These are phyloP conservation scores for Aporrectodea caliginosa DNA, from an alignment of 1,140 invertebrate species.

Conservation along the genomic window DNA sequence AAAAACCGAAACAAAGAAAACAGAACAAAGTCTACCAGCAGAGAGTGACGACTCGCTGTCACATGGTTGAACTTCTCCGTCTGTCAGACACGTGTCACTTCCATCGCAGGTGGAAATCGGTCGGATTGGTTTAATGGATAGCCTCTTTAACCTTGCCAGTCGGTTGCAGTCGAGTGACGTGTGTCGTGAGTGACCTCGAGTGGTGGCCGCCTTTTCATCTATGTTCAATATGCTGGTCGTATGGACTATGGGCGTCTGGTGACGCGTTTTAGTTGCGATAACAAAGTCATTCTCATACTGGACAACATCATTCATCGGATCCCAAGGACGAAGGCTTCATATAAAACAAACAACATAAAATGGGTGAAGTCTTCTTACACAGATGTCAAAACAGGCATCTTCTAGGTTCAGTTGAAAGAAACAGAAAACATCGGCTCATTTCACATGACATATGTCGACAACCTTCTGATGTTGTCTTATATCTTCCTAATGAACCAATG, in stretches of 20 bases:
- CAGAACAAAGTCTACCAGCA: constrained; percentile 10
- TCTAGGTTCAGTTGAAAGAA: no score
- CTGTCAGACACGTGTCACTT: background rate
- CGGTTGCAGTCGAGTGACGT: constrained; percentile 14
- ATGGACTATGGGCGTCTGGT: constrained; percentile 65
- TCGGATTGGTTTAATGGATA: constrained; percentile 10
- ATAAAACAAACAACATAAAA: no score
- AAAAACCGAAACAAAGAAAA: no score
- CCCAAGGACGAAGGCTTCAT: constrained; percentile 66
- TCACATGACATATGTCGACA: no score
- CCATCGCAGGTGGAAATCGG: background rate
- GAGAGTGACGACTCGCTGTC: constrained; percentile 23
- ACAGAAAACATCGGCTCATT: no score
- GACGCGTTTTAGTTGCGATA: constrained; percentile 69
- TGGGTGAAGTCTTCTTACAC: no score
- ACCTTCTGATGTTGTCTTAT: no score
- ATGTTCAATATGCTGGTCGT: constrained; percentile 48
- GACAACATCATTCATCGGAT: constrained; percentile 73
- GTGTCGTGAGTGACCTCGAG: constrained; percentile 9
- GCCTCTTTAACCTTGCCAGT: constrained; percentile 16
- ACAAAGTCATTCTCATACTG: constrained; percentile 74
- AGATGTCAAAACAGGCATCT: no score
- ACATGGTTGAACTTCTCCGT: background rate
- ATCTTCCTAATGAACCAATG: no score
- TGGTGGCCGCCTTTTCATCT: constrained; percentile 29